Base-by-base conservation (phyloP, 2,113 vertebrate genomes). In the Sturnira hondurensis region DNA sequence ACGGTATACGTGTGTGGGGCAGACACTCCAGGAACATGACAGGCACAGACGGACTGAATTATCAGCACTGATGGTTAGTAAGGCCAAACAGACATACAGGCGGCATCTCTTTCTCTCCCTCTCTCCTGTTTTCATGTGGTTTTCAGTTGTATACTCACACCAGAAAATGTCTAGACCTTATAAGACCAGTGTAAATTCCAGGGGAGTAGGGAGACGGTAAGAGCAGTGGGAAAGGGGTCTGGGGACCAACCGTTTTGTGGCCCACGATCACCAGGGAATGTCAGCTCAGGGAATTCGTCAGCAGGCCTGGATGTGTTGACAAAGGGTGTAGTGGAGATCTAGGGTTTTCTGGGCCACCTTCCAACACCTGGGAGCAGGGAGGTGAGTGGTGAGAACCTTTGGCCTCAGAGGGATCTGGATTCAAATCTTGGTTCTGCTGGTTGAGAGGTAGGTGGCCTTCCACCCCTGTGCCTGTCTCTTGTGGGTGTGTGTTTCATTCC, bases 41-140 rank as follows among this genome's bases (percentile, higher is more conserved):
- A 4, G 22, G 9, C 3, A 41, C 15, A 38, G 9, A 7, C 31
- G 84, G 50, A 54, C 61, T 63, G 14, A 20, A 58, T 74, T 36
- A 43, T n/a, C 45, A 52, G 73, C 38, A 5, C 17, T 8, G 13
- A 14, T 8, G 63, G 17, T 58, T 47, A 9, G 20, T 45, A 19
- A 86, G 65, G 54, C 71, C 28, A 22, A 43, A 20, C 0, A 3
- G 71, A 89, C 26, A n/a, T 4, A 13, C 3, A 4, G 11, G 4
- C 0, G 0, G 43, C 1, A 3, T n/a, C 52, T 38, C 41, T 47
- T 45, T 61, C 15, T 31, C 41, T 38, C 38, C 31, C 14, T 38
- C 41, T 19, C 0, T 33, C 9, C 68, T 54, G 9, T 19, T 26
- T 77, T 3, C 45, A 31, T 67, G 19, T 0, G 4, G 33, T 85